Conservation (phyloP, 2,113 vertebrate species). For the Callipepla californica region DNA sequence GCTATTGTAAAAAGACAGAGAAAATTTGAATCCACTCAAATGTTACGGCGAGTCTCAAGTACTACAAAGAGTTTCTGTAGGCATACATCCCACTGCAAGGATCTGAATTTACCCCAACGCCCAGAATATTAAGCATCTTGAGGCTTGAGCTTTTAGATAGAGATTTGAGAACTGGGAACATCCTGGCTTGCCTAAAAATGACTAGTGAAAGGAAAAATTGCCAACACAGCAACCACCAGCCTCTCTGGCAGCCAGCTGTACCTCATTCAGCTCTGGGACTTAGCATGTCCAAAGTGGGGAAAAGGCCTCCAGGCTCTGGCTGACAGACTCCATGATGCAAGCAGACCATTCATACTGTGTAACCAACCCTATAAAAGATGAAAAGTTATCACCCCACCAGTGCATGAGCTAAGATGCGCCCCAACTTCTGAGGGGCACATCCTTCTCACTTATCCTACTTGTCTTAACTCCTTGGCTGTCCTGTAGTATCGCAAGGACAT, state of each 20-base stretch:
- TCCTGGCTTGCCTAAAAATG: background rate
- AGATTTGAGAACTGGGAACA: background rate
- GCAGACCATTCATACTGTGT: background rate
- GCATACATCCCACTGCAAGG: background rate
- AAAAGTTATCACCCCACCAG: background rate
- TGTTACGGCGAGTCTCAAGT: constrained; percentile 22
- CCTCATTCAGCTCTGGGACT: background rate
- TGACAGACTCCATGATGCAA: background rate
- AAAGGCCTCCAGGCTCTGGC: background rate
- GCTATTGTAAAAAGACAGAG: constrained; percentile 27
- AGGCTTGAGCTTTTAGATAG: background rate
- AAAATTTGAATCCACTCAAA: background rate
- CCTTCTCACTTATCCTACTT: background rate
- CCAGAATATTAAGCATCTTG: background rate
- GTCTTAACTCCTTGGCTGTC: background rate
- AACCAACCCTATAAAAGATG: background rate
- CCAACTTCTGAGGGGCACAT: background rate
- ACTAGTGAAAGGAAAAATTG: background rate
- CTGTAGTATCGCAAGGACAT: background rate
- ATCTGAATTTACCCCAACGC: constrained; percentile 24
- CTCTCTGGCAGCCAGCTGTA: background rate
- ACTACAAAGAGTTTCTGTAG: constrained; percentile 12
- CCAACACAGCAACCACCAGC: background rate
- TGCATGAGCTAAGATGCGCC: background rate
- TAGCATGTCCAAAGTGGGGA: rapidly evolving